A percentile compares a stretch with the other conserved stretches of the same genome.
Evolutionary conservation across 2,888 invertebrate species (phyloP).

Genomic region (Pachymerium ferrugineum): DNA sequence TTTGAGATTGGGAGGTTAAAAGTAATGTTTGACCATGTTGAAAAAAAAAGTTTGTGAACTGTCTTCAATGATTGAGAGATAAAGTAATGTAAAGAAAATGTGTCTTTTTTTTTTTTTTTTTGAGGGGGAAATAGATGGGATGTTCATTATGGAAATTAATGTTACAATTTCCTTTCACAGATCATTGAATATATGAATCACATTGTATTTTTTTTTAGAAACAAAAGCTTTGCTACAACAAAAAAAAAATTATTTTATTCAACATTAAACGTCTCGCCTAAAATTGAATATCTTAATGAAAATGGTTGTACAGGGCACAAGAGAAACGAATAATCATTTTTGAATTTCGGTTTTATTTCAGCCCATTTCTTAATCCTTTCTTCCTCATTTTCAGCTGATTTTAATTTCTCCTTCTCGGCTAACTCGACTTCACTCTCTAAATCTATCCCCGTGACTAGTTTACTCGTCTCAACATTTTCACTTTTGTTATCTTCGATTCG

Average conservation of each 20-base stretch:
- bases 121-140: too few relatives aligned
- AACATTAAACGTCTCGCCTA: constrained; percentile 64
- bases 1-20: not conserved
- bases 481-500: too few relatives aligned
- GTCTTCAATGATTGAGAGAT: too few relatives aligned
- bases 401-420: not conserved
- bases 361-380: not conserved
- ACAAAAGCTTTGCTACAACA: too few relatives aligned
- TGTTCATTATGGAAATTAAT: not conserved
- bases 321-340: constrained; percentile 60
- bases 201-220: too few relatives aligned
- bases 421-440: not conserved
- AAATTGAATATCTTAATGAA: constrained; percentile 67
- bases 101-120: not conserved
- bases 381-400: not conserved
- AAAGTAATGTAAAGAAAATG: not conserved
- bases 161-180: too few relatives aligned
- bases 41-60: too few relatives aligned
- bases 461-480: not conserved
- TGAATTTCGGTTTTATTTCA: not conserved
- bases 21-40: too few relatives aligned
- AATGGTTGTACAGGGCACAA: constrained; percentile 76
- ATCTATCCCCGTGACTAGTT: not conserved
- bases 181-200: too few relatives aligned
- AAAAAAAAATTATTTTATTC: too few relatives aligned